Conservation (phyloP, 2,113 vertebrate genomes). For the Marmota flaviventris region DNA sequence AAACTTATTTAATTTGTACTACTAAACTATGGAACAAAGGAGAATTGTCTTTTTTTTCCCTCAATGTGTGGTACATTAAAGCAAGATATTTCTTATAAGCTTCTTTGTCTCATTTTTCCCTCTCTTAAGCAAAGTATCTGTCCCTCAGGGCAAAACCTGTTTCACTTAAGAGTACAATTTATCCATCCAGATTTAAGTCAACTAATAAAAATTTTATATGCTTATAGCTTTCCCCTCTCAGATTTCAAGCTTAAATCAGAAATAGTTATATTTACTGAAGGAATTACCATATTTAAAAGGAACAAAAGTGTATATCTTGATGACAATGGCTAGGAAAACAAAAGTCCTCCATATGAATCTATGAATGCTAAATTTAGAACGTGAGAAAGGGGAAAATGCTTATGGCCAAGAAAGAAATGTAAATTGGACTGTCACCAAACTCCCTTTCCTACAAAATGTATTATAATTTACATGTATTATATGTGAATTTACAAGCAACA, state of each 20-base stretch:
- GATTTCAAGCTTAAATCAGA: conserved; percentile 51
- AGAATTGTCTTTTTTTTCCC: background rate
- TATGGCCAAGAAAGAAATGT: conserved; percentile 35
- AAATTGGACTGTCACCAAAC: conserved; percentile 56
- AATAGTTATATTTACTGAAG: conserved; percentile 32
- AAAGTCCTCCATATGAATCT: background rate
- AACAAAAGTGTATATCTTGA: background rate
- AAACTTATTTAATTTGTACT: background rate
- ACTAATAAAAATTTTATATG: conserved; percentile 35
- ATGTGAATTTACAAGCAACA: conserved; percentile 61
- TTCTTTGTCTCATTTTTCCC: background rate
- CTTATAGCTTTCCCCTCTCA: background rate
- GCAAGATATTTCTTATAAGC: background rate
- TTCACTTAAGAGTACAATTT: conserved; percentile 29
- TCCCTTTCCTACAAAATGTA: background rate
- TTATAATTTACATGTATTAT: conserved; percentile 71
- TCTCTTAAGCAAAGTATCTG: background rate
- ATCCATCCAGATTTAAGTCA: conserved; percentile 23
- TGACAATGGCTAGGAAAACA: conserved; percentile 30
- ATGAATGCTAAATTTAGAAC: background rate
- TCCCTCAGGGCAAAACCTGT: background rate
- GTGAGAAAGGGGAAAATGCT: background rate
- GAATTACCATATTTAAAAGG: conserved; percentile 54
- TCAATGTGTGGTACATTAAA: background rate
- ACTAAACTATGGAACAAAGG: background rate